Evolutionary conservation across 2,888 invertebrate genomes (phyloP).

Genomic region (Hydraecia micacea): DNA sequence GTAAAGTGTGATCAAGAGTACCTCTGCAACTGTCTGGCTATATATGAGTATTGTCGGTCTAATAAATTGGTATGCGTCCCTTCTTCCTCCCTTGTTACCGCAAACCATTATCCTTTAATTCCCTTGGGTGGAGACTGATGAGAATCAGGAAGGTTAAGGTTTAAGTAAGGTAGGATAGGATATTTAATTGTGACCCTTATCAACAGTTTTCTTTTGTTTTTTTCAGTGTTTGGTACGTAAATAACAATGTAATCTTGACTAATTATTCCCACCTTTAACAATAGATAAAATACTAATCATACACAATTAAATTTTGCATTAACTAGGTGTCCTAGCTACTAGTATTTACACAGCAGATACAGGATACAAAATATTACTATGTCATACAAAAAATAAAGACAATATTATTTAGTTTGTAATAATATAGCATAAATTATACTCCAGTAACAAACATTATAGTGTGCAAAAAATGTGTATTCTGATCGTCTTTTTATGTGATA

Average conservation of each 20-base stretch:
- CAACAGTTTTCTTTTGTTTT: constrained; percentile 23
- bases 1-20: constrained; percentile 14
- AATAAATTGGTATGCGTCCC: constrained; percentile 49
- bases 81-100: constrained; percentile 27
- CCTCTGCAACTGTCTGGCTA: constrained; percentile 11
- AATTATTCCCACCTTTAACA: not conserved
- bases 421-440: not conserved
- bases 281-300: not conserved
- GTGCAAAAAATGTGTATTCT: not conserved
- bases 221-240: not conserved
- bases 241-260: not conserved
- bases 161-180: constrained; percentile 31
- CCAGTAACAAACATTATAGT: not conserved
- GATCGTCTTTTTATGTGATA: not conserved
- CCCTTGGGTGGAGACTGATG: constrained; percentile 33
- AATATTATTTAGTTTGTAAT: not conserved
- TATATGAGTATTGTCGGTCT: constrained; percentile 17
- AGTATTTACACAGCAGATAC: not conserved
- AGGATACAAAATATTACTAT: not conserved
- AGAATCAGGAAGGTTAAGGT: constrained; percentile 28
- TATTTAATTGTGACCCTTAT: constrained; percentile 44
- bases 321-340: no score
- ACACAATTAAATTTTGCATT: not conserved
- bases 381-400: not conserved
- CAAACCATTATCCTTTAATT: constrained; percentile 58